Percentiles rank a stretch among this genome's conserved stretches.
These are phyloP conservation scores for Enteromius paludinosus DNA, from an alignment of 2,797 vertebrate genomes.

Conservation along the genomic window DNA sequence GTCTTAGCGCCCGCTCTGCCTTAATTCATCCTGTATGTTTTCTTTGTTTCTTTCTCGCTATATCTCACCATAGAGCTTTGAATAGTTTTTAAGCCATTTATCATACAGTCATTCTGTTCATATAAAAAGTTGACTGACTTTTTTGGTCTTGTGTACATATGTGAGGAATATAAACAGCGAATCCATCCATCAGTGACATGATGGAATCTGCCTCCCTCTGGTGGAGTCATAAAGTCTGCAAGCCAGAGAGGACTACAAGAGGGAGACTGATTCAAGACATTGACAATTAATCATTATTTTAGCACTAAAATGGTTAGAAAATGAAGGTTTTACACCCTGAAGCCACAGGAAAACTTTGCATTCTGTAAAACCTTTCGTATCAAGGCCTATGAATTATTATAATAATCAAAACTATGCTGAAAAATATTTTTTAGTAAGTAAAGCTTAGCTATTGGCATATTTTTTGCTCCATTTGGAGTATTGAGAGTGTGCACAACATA, in stretches of 20 bases:
- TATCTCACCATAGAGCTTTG: background rate
- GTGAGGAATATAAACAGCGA: background rate
- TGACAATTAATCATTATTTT: background rate
- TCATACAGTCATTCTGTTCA: background rate
- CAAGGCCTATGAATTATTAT: background rate
- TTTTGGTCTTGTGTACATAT: background rate
- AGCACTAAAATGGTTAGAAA: background rate
- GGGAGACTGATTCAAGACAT: background rate
- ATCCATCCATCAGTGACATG: background rate
- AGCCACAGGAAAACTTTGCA: background rate
- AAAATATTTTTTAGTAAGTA: background rate
- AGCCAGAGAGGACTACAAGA: slow-evolving; percentile 5
- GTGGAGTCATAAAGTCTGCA: slow-evolving; percentile 19
- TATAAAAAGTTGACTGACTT: background rate
- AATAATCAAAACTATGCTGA: background rate
- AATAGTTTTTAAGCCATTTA: background rate
- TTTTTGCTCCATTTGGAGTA: background rate
- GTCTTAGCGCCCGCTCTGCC: background rate
- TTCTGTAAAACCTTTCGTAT: background rate
- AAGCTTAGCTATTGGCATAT: background rate
- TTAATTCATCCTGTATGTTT: slow-evolving; percentile 12
- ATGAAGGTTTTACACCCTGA: background rate
- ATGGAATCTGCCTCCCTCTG: slow-evolving; percentile 37
- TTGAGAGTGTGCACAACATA: background rate
- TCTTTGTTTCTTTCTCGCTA: background rate